Evolutionary conservation across 2,113 vertebrate species (phyloP), one percentile per base, ranked within the genome.

Genomic region (Elanus axillaris): DNA sequence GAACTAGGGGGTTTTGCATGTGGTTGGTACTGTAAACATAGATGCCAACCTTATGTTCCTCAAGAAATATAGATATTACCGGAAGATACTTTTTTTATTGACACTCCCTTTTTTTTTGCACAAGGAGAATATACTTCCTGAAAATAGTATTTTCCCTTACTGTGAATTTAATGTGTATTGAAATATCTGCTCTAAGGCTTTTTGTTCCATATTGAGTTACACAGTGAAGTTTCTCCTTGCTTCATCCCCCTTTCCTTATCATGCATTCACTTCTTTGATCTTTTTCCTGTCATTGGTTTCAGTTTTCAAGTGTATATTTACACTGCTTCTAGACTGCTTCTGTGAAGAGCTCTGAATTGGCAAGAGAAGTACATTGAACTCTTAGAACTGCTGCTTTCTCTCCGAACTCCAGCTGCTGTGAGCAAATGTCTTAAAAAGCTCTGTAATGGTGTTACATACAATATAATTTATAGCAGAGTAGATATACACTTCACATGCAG

Each of bases 251-350:
- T 85, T 97, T 96, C 72, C 94, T 93, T 96, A 88, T 95, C 75
- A 97, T 78, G 81, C 80, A 43, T 95, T 97, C 86, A 83, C 94
- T 90, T 90, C 85, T 97, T 97, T 97, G 91, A 81, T 98, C 97
- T 93, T 97, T 96, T 93, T 97, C 86, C 77, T 97, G 88, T 73
- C 88, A 88, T 90, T 97, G 96, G 56, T 97, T 97, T 97, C 87
- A 95, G 76, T 97, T 97, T 97, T 97, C 88, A 98, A 97, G 94
- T 93, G 87, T 96, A 95, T 98, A 90, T 97, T 97, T 94, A 96
- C 43, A 22, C 71, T 97, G 87, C 96, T 95, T 86, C 86, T 93
- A 96, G 83, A 88, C 86, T 89, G 78, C 77, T 91, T 45, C 87
- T 95, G 52, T 96, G 95, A 85, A 96, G 87, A 97, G 94, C 96